Conservation (phyloP, 2,113 vertebrate genomes). For the Ictalurus punctatus region DNA sequence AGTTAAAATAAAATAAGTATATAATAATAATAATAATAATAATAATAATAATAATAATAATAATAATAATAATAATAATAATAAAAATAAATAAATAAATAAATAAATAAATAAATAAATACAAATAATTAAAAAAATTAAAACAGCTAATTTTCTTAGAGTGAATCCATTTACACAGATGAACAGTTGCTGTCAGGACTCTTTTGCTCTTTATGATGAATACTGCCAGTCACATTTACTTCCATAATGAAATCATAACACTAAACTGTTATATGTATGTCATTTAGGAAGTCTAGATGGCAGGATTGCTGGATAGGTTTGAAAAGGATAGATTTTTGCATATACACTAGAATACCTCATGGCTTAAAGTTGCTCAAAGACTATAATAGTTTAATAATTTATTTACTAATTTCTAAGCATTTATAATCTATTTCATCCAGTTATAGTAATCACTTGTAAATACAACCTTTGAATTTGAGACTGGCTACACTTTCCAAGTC, state of each 20-base stretch:
- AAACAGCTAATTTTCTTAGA: not conserved
- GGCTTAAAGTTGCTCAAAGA: not conserved
- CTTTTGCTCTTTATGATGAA: not conserved
- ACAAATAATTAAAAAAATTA: no score
- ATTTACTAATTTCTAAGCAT: not conserved
- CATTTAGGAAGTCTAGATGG: not conserved
- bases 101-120: no score
- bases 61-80: no score
- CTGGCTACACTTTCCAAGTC: not conserved
- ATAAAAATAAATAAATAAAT: no score
- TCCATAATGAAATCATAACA: not conserved
- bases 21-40: no score
- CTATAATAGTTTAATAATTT: not conserved
- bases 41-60: no score
- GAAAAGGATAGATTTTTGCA: not conserved
- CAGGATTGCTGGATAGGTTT: not conserved
- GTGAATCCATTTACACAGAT: not conserved
- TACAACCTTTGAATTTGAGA: not conserved
- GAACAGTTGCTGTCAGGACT: not conserved
- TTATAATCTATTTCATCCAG: not conserved
- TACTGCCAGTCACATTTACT: not conserved
- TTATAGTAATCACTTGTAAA: not conserved
- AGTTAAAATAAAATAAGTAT: no score
- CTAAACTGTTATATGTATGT: not conserved
- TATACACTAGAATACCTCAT: not conserved